Conservation (phyloP, 2,888 invertebrate genomes). For the Tanytarsus gracilentus region DNA sequence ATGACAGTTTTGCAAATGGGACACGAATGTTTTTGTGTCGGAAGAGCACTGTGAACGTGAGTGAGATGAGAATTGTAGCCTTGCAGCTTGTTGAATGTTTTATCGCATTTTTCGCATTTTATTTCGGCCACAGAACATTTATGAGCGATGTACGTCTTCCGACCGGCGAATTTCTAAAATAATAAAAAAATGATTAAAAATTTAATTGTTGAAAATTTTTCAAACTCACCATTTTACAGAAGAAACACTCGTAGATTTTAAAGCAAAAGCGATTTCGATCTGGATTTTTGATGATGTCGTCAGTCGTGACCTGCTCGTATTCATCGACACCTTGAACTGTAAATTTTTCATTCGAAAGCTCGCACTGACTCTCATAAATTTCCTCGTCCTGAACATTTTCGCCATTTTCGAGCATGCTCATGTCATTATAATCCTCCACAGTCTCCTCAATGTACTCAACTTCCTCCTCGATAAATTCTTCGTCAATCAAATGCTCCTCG, state of each 20-base stretch:
- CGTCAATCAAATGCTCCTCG: constrained; percentile 19
- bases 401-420: too few species aligned
- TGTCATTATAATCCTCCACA: not conserved
- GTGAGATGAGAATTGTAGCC: constrained; percentile 9
- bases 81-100: constrained; percentile 5
- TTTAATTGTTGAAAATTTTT: not conserved
- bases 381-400: not conserved
- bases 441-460: constrained; percentile 9
- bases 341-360: not conserved
- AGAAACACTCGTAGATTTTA: constrained; percentile 24
- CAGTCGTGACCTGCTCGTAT: not conserved
- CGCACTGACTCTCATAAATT: not conserved
- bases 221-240: constrained; percentile 9
- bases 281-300: constrained; percentile 23
- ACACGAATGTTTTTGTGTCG: constrained; percentile 1
- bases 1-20: constrained; percentile 17
- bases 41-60: not conserved
- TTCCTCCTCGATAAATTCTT: not conserved
- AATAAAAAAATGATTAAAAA: not conserved
- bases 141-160: constrained; percentile 20
- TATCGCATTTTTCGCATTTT: constrained; percentile 12
- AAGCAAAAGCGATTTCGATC: constrained; percentile 12
- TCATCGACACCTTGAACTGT: not conserved
- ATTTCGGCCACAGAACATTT: constrained; percentile 4
- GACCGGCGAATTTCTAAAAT: constrained; percentile 20